Conservation (phyloP, 2,888 invertebrate genomes). For the Eremobia ochroleuca region DNA sequence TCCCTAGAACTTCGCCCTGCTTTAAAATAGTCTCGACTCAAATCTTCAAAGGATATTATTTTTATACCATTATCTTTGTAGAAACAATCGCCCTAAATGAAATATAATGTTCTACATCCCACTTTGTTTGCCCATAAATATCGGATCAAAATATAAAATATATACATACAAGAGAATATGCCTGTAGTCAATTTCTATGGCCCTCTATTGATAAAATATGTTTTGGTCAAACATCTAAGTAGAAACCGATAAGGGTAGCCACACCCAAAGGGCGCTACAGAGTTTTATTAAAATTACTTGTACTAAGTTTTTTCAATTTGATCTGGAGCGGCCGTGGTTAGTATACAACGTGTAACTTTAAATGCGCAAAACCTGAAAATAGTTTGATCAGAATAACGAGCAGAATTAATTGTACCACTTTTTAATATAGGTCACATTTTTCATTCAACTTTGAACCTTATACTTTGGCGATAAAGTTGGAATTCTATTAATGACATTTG, state of each 20-base stretch:
- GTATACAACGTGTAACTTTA: no score
- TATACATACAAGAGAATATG: no score
- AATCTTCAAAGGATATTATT: neutral
- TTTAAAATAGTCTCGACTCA: neutral
- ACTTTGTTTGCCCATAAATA: neutral
- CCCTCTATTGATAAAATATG: slow-evolving; percentile 10
- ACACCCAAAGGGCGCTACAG: neutral
- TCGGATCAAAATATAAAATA: slow-evolving; percentile 24
- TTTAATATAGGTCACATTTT: no score
- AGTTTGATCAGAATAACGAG: no score
- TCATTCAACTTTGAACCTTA: no score
- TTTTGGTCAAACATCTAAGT: slow-evolving; percentile 36
- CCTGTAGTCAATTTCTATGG: neutral
- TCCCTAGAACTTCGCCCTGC: neutral
- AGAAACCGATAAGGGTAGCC: neutral
- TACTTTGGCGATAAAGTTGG: no score
- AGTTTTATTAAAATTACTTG: slow-evolving; percentile 37
- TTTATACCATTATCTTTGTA: neutral
- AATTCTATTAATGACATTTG: no score
- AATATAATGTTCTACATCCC: neutral
- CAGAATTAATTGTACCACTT: no score
- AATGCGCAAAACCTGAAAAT: no score
- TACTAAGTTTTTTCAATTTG: slow-evolving; percentile 1
- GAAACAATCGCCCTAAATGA: neutral
- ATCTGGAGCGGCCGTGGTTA: neutral